phyloP scores from a whole-genome alignment of 2,888 invertebrate genomes.

The Himalopsyche anomala region DNA sequence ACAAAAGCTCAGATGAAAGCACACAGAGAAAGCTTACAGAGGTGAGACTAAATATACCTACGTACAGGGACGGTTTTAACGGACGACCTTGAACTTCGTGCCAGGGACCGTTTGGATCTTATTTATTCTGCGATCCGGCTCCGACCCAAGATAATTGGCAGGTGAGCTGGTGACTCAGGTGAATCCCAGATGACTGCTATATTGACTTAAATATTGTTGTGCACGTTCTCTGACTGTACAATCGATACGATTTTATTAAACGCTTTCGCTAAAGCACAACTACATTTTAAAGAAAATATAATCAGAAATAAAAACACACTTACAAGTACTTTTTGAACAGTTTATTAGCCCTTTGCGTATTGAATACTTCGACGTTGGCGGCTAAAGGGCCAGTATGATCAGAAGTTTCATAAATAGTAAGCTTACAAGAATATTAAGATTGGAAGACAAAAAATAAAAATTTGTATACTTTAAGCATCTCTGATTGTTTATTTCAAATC shows the following conservation, averaged over 20 bases:
- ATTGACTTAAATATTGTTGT: neutral
- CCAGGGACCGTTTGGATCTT: conserved; percentile 17
- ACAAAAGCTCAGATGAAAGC: conserved; percentile 41
- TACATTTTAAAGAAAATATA: too few relatives aligned
- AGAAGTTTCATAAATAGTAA: too few relatives aligned
- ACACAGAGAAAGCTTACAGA: neutral
- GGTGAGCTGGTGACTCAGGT: conserved; percentile 29
- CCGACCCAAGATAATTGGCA: conserved; percentile 40
- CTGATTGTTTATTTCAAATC: too few relatives aligned
- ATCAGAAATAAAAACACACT: too few relatives aligned
- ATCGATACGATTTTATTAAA: neutral
- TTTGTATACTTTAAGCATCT: too few relatives aligned
- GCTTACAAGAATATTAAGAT: too few relatives aligned
- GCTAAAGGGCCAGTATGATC: too few relatives aligned
- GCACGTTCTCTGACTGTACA: neutral
- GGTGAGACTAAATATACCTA: conserved; percentile 21
- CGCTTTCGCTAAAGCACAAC: too few relatives aligned
- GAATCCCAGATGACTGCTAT: neutral
- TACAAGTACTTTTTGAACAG: too few relatives aligned
- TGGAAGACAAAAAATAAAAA: too few relatives aligned
- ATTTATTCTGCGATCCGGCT: conserved; percentile 23
- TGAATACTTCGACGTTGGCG: too few relatives aligned
- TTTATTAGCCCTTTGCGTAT: too few relatives aligned
- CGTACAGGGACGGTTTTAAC: neutral
- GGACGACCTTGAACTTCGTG: conserved; percentile 3